Evolutionary conservation across 2,797 vertebrate species (phyloP).

Genomic region (Premnoplex brunnescens): DNA sequence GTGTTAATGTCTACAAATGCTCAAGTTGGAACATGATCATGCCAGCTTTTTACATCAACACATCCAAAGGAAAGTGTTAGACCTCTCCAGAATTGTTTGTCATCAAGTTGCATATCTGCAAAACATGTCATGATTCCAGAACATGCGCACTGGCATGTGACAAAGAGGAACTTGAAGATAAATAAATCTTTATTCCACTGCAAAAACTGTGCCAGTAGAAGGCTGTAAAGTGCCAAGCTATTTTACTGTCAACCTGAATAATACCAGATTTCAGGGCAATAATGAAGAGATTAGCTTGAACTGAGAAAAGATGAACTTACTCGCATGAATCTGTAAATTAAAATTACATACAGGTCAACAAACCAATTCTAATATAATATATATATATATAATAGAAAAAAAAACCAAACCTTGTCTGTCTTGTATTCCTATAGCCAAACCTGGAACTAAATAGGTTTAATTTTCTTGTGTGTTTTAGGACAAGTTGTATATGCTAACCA

Average conservation of each 20-base stretch:
- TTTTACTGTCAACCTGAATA: constrained; percentile 34
- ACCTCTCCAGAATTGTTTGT: constrained; percentile 66
- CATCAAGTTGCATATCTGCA: constrained; percentile 50
- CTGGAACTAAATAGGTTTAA: neutral
- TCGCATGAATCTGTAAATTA: neutral
- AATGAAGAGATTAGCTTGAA: neutral
- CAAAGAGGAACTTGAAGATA: constrained; percentile 42
- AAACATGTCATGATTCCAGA: constrained; percentile 54
- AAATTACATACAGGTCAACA: neutral
- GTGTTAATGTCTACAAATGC: constrained; percentile 44
- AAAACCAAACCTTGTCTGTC: neutral
- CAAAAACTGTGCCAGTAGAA: constrained; percentile 19
- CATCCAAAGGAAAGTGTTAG: constrained; percentile 54
- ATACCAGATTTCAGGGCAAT: neutral
- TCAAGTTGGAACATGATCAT: constrained; percentile 24
- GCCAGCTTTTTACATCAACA: constrained; percentile 52
- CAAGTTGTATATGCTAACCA: constrained; percentile 91
- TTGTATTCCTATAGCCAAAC: neutral
- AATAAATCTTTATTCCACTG: constrained; percentile 48
- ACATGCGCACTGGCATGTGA: constrained; percentile 41
- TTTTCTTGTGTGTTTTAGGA: constrained; percentile 77
- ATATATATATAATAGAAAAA: neutral
- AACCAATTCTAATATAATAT: neutral
- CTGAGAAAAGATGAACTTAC: neutral
- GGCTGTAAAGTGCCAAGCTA: neutral